phyloP scores from a whole-genome alignment of 2,888 invertebrate genomes.

The Tribolium freemani region DNA sequence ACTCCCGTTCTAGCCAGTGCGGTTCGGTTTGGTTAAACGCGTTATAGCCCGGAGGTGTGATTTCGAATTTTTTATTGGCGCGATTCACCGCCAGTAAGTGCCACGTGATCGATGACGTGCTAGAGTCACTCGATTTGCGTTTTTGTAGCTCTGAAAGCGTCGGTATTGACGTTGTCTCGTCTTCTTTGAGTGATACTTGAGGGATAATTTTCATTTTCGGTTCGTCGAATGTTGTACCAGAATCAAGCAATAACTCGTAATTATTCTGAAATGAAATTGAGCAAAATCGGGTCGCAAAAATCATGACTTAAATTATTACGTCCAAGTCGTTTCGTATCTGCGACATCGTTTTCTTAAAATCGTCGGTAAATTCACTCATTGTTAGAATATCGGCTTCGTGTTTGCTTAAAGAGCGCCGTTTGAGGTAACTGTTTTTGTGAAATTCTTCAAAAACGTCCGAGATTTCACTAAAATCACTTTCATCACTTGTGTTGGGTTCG shows the following conservation, averaged over 20 bases:
- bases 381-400: slow-evolving; percentile 57
- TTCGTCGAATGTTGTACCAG: background rate
- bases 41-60: slow-evolving; percentile 53
- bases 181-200: background rate
- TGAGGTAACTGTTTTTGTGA: slow-evolving; percentile 49
- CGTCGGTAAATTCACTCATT: slow-evolving; percentile 56
- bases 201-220: background rate
- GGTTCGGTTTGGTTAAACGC: slow-evolving; percentile 49
- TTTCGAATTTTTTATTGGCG: slow-evolving; percentile 44
- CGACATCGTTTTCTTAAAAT: slow-evolving; percentile 56
- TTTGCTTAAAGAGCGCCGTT: slow-evolving; percentile 53
- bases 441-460: slow-evolving; percentile 55
- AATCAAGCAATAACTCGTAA: slow-evolving; percentile 2
- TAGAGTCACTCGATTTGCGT: slow-evolving; percentile 34
- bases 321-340: slow-evolving; percentile 52
- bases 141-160: background rate
- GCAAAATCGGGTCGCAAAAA: background rate
- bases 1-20: slow-evolving; percentile 53
- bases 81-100: slow-evolving; percentile 48
- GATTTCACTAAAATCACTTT: slow-evolving; percentile 51
- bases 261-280: slow-evolving; percentile 6
- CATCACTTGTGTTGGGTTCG: slow-evolving; percentile 42
- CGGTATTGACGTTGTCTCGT: background rate
- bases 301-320: slow-evolving; percentile 46
- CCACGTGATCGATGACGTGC: slow-evolving; percentile 55